A percentile compares a stretch with the other conserved stretches of the same genome.
These are phyloP conservation scores for Caenorhabditis doughertyi DNA, from an alignment of 2,888 invertebrate genomes.

Conservation along the genomic window DNA sequence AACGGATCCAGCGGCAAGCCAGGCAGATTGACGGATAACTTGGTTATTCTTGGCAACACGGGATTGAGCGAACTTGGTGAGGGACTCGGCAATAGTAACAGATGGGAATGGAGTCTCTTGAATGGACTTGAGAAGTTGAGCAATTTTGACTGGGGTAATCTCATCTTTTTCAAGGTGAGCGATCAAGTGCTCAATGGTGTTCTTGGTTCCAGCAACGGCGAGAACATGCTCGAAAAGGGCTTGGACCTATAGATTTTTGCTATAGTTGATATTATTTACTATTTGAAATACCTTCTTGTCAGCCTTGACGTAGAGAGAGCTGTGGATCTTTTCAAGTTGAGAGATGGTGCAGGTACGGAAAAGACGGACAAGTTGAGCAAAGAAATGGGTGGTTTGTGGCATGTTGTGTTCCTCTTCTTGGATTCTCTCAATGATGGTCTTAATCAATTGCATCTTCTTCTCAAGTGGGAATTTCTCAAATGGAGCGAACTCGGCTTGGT, in stretches of 20 bases:
- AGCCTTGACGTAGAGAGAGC: conserved; percentile 60
- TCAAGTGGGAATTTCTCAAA: conserved; percentile 65
- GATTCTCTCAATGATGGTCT: conserved; percentile 63
- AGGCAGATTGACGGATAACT: conserved; percentile 69
- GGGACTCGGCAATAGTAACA: conserved; percentile 59
- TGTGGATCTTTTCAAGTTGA: conserved; percentile 74
- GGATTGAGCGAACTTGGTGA: conserved; percentile 62
- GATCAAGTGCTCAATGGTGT: conserved; percentile 71
- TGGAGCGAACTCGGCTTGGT: conserved; percentile 63
- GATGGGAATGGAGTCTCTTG: conserved; percentile 72
- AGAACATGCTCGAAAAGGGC: conserved; percentile 72
- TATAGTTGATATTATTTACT: background rate
- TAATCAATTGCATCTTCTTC: conserved; percentile 68
- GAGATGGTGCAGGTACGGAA: conserved; percentile 71
- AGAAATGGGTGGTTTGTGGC: conserved; percentile 66
- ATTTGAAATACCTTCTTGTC: conserved; percentile 61
- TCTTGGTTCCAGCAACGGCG: conserved; percentile 73
- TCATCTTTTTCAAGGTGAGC: conserved; percentile 64
- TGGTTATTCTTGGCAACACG: conserved; percentile 46
- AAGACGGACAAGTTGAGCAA: conserved; percentile 75
- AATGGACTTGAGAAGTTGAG: conserved; percentile 70
- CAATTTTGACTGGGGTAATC: conserved; percentile 59
- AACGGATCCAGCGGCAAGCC: conserved; percentile 68
- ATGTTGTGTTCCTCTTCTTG: conserved; percentile 66
- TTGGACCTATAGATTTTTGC: conserved; percentile 43